Percentiles rank a stretch among this genome's conserved stretches.
Evolutionary conservation across 2,888 invertebrate genomes (phyloP).

Genomic region (Sphaerophoria rueppellii): DNA sequence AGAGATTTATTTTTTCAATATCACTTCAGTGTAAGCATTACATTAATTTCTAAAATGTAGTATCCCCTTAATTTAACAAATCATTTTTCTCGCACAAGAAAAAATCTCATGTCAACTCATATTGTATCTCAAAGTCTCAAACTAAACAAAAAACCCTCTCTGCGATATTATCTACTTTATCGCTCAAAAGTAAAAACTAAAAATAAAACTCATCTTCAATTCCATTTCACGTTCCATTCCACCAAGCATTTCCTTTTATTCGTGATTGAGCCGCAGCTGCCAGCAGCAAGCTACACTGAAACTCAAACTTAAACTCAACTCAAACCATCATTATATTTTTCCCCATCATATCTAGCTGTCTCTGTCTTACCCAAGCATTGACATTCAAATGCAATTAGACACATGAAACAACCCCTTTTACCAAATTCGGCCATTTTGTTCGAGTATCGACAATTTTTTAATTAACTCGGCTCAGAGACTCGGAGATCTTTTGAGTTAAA

Average conservation of each 20-base stretch:
- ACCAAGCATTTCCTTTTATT: too few relatives aligned
- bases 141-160: background rate
- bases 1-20: too few relatives aligned
- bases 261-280: conserved; percentile 13
- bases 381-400: conserved; percentile 4
- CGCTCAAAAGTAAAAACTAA: conserved; percentile 27
- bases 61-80: too few relatives aligned
- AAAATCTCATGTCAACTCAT: too few relatives aligned
- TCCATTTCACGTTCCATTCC: too few relatives aligned
- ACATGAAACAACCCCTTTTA: conserved; percentile 42
- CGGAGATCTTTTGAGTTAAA: conserved; percentile 53
- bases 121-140: too few relatives aligned
- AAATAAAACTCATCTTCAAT: background rate
- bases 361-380: conserved; percentile 17
- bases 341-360: conserved; percentile 8
- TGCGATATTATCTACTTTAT: background rate
- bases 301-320: background rate
- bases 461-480: conserved; percentile 43
- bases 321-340: conserved; percentile 6
- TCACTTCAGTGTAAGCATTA: too few relatives aligned
- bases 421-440: conserved; percentile 59
- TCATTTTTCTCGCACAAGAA: too few relatives aligned
- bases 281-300: too few relatives aligned
- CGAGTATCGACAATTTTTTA: conserved; percentile 56
- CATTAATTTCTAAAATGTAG: too few relatives aligned